Evolutionary conservation across 2,113 vertebrate species (phyloP).

Genomic region (Mastomys coucha): DNA sequence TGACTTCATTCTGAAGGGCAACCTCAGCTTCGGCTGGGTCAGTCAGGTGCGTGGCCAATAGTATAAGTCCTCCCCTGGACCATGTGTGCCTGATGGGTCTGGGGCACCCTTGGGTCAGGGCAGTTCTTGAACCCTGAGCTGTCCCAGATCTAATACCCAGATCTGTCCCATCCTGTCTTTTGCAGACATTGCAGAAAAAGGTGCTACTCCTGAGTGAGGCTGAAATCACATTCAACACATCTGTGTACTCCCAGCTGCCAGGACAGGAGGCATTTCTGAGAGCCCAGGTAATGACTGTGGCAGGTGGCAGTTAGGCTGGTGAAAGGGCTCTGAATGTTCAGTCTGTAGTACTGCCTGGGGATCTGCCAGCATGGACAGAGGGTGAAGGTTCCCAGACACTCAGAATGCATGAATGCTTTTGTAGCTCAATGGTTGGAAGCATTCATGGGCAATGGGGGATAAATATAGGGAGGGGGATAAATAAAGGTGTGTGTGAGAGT

Average conservation of each 20-base stretch:
- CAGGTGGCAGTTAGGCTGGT: not conserved
- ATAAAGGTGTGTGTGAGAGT: not conserved
- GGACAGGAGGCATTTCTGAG: slow-evolving; percentile 79
- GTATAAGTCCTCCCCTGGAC: not conserved
- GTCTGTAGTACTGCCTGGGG: not conserved
- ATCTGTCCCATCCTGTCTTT: not conserved
- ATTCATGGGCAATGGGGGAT: not conserved
- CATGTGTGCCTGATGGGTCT: not conserved
- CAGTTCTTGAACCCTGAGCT: not conserved
- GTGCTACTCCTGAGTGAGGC: slow-evolving; percentile 83
- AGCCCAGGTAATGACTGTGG: slow-evolving; percentile 81
- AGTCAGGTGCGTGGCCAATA: slow-evolving; percentile 84
- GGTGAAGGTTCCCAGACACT: not conserved
- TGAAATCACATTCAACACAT: slow-evolving; percentile 85
- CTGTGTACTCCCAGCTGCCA: slow-evolving; percentile 85
- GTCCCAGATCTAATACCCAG: not conserved
- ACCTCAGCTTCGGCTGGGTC: slow-evolving; percentile 89
- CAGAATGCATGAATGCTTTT: not conserved
- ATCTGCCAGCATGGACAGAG: not conserved
- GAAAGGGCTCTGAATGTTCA: not conserved
- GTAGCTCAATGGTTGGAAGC: not conserved
- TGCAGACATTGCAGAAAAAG: slow-evolving; percentile 80
- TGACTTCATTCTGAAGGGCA: slow-evolving; percentile 86
- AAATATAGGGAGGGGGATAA: too few species aligned
- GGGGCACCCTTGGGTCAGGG: not conserved